phyloP scores from a whole-genome alignment of 2,113 vertebrate species.

The Melierax canorus region DNA sequence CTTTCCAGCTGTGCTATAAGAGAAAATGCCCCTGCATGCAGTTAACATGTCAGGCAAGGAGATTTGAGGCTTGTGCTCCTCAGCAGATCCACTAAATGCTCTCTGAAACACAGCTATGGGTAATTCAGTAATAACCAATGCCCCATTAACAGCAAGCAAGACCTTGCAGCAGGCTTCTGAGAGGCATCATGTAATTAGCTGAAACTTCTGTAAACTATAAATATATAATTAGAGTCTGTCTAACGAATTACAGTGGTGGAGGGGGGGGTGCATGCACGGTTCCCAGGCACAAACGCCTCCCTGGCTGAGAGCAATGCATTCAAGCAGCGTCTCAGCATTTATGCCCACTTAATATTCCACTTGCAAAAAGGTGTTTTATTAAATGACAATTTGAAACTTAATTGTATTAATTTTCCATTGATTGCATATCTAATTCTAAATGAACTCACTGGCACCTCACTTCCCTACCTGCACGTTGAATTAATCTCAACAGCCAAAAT shows the following conservation, averaged over 20 bases:
- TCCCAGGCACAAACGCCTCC: neutral
- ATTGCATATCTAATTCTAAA: neutral
- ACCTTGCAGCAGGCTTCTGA: neutral
- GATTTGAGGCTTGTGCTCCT: neutral
- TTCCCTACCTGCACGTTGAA: neutral
- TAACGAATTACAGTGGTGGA: neutral
- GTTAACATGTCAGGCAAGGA: neutral
- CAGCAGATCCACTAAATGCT: neutral
- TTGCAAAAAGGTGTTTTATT: neutral
- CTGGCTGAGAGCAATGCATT: neutral
- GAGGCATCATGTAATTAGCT: neutral
- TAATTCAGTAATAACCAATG: neutral
- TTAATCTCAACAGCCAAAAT: neutral
- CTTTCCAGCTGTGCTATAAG: neutral
- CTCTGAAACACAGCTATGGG: neutral
- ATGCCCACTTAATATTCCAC: neutral
- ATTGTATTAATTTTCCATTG: slow-evolving; percentile 30
- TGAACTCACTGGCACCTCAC: neutral
- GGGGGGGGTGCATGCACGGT: fast-evolving
- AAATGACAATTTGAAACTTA: slow-evolving; percentile 2
- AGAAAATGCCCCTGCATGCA: neutral
- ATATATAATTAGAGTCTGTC: neutral
- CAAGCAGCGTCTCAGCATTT: fast-evolving
- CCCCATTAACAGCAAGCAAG: neutral
- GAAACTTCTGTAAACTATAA: slow-evolving; percentile 6